A percentile compares a stretch with the other conserved stretches of the same genome.
Evolutionary conservation across 2,888 invertebrate species (phyloP).

Genomic region (Parnassius apollo): DNA sequence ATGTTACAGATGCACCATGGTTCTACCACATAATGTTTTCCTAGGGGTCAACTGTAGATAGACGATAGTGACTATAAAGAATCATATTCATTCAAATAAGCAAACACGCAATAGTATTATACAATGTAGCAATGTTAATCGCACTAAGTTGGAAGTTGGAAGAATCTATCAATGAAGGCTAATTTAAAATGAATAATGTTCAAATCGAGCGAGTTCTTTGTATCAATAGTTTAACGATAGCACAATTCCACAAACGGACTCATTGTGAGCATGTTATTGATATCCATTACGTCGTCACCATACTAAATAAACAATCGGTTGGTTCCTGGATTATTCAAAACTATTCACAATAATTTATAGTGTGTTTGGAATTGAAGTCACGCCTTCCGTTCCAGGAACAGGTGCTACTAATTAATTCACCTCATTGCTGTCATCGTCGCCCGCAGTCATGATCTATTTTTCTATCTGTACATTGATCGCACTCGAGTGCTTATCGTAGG

Average conservation of each 20-base stretch:
- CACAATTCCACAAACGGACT: background rate
- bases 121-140: background rate
- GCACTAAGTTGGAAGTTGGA: background rate
- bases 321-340: slow-evolving; percentile 16
- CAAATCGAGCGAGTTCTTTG: background rate
- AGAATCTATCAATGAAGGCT: background rate
- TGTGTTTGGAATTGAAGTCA: slow-evolving; percentile 27
- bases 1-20: no score
- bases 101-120: no score
- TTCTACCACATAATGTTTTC: no score
- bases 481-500: no score
- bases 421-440: slow-evolving; percentile 3
- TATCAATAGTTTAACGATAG: background rate
- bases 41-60: no score
- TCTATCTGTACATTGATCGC: slow-evolving; percentile 5
- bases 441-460: slow-evolving; percentile 2
- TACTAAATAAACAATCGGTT: slow-evolving; percentile 5
- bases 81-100: no score
- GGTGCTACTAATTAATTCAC: slow-evolving; percentile 23
- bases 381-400: slow-evolving; percentile 26
- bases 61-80: no score
- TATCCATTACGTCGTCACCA: background rate
- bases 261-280: background rate
- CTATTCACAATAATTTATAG: slow-evolving; percentile 16
- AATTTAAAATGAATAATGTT: background rate